Conservation (phyloP, 2,888 invertebrate genomes). For the Ischnus inquisitorius region DNA sequence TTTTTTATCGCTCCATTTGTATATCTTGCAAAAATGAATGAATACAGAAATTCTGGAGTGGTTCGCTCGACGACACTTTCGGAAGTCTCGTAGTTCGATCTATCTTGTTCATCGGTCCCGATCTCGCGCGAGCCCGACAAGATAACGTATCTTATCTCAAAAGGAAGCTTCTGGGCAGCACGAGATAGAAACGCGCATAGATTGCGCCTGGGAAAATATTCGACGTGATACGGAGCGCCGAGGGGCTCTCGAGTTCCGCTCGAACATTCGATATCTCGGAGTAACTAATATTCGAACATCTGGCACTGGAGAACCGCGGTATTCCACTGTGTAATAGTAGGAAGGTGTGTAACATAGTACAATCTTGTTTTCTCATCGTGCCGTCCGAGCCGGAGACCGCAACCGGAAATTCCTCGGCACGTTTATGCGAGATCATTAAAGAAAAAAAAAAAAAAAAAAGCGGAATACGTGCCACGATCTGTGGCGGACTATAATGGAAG, state of each 20-base stretch:
- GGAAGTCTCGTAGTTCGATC: conserved; percentile 42
- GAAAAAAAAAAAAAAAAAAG: conserved; percentile 34
- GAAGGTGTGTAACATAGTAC: conserved; percentile 42
- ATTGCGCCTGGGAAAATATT: conserved; percentile 23
- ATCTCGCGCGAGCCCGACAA: conserved; percentile 35
- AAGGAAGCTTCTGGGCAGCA: conserved; percentile 24
- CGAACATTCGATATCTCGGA: conserved; percentile 45
- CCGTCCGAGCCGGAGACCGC: conserved; percentile 41
- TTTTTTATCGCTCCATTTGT: too few species aligned
- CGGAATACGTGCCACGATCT: conserved; percentile 16
- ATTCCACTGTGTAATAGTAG: conserved; percentile 15
- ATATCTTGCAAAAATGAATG: neutral
- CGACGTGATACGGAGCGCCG: conserved; percentile 7
- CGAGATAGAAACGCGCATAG: conserved; percentile 48
- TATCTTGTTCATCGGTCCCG: conserved; percentile 31
- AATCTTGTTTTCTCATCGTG: conserved; percentile 59
- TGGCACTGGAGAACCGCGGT: conserved; percentile 32
- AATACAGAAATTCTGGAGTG: neutral
- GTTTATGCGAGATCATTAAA: conserved; percentile 43
- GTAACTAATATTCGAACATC: conserved; percentile 32
- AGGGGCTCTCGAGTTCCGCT: conserved; percentile 35
- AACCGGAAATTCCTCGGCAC: conserved; percentile 63
- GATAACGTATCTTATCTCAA: conserved; percentile 67
- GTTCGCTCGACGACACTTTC: conserved; percentile 9
- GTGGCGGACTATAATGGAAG: conserved; percentile 38